phyloP scores from a whole-genome alignment of 2,797 vertebrate species.

The Allobates femoralis region DNA sequence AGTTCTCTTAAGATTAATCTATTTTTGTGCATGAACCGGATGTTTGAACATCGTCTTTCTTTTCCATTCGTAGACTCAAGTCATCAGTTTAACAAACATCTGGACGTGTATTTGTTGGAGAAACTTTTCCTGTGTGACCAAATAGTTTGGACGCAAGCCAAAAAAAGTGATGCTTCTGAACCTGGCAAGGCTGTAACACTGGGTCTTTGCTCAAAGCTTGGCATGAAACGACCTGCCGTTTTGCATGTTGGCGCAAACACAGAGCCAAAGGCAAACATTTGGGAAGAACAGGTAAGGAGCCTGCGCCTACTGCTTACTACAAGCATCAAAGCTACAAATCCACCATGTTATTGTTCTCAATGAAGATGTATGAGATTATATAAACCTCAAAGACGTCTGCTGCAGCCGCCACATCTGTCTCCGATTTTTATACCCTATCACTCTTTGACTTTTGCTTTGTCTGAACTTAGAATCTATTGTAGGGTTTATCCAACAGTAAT shows the following conservation, averaged over 20 bases:
- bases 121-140: background rate
- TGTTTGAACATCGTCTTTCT: background rate
- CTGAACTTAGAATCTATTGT: background rate
- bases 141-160: slow-evolving; percentile 24
- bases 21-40: background rate
- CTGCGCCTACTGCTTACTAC: background rate
- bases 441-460: background rate
- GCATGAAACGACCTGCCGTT: slow-evolving; percentile 49
- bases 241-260: slow-evolving; percentile 59
- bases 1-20: too few species aligned
- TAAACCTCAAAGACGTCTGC: background rate
- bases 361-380: too few species aligned
- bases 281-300: slow-evolving; percentile 54
- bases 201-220: slow-evolving; percentile 36
- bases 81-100: background rate
- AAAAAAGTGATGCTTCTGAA: slow-evolving; percentile 17
- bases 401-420: background rate
- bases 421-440: background rate
- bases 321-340: too few species aligned
- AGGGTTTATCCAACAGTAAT: background rate
- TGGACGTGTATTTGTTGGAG: background rate
- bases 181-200: slow-evolving; percentile 19
- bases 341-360: too few species aligned
- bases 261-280: slow-evolving; percentile 67
- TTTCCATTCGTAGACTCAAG: slow-evolving; percentile 16